Base-by-base conservation (phyloP, 2,113 vertebrate species). In the Dasyprocta punctata region DNA sequence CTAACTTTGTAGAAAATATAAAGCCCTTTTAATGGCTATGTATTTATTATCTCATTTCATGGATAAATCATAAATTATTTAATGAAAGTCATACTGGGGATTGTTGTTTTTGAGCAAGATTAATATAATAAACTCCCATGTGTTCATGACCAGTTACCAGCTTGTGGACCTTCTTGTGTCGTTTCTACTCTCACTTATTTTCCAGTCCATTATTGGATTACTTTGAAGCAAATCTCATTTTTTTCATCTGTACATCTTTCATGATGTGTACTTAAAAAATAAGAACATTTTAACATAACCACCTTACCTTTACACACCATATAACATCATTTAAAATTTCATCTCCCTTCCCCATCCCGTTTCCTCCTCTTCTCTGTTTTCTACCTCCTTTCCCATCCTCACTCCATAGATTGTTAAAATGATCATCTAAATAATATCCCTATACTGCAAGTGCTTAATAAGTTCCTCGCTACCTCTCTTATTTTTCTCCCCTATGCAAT, bases 11-110 rank as follows among this genome's bases (percentile, higher is more conserved):
- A 49, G 7, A 80, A 33, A 78, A 75, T 52, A 90, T 28, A 82
- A 94, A 93, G 82, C 54, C 41, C 83, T 80, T 78, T 92, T 95
- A 58, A 86, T 71, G 47, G 8, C 47, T 91, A 0, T 52, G 28
- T n/a, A n/a, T n/a, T n/a, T 92, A 65, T 77, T 63, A 86, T 60
- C 90, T 92, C 69, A 92, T 83, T 13, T 94, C 71, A 75, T 63
- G 24, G 14, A 69, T 61, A 84, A 54, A 41, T 30, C 36, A 91
- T 89, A 89, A 69, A 93, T 81, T 88, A 69, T 75, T 93, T 92
- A 90, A 58, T 78, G 30, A 44, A 84, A 90, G 12, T 24, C 12
- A 54, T 92, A 58, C 36, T 38, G 91, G 80, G 16, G 33, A 20
- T 41, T 86, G 38, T 22, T 44, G 16, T 9, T 97, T 94, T 75